A percentile compares a stretch with the other conserved stretches of the same genome.
Evolutionary conservation across 2,888 invertebrate genomes (phyloP).

Genomic region (Saturnia japonica): DNA sequence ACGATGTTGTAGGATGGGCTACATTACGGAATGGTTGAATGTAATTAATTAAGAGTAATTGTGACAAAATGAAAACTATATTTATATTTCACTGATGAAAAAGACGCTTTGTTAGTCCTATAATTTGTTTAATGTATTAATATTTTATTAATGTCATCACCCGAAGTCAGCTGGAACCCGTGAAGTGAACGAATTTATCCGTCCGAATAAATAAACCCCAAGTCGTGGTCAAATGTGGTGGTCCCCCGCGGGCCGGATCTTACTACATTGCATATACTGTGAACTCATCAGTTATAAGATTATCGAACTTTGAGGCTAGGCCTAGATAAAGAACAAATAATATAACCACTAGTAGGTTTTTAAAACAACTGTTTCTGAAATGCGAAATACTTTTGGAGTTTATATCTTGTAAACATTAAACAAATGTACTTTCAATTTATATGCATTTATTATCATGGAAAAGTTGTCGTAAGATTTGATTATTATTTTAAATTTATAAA

Average conservation of each 20-base stretch:
- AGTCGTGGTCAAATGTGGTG: conserved; percentile 38
- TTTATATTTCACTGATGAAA: conserved; percentile 10
- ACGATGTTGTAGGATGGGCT: neutral
- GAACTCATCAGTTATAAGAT: conserved; percentile 46
- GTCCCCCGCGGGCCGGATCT: neutral
- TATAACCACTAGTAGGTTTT: neutral
- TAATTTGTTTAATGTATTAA: conserved; percentile 10
- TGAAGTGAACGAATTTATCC: conserved; percentile 71
- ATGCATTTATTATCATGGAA: neutral
- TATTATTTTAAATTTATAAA: neutral
- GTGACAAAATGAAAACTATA: conserved; percentile 2
- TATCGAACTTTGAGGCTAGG: neutral
- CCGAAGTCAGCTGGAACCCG: conserved; percentile 34
- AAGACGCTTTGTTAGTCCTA: conserved; percentile 14
- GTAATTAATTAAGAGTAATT: neutral
- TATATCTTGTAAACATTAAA: neutral
- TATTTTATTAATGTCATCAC: conserved; percentile 10
- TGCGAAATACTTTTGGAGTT: neutral
- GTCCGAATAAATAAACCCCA: conserved; percentile 72
- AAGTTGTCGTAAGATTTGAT: neutral
- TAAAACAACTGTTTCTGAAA: neutral
- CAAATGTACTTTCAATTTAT: neutral
- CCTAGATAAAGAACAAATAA: neutral
- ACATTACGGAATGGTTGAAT: neutral
- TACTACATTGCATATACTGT: conserved; percentile 36